phyloP scores from a whole-genome alignment of 37 sponge, comb jelly and placozoan species.

The Theonella swinhoei region DNA sequence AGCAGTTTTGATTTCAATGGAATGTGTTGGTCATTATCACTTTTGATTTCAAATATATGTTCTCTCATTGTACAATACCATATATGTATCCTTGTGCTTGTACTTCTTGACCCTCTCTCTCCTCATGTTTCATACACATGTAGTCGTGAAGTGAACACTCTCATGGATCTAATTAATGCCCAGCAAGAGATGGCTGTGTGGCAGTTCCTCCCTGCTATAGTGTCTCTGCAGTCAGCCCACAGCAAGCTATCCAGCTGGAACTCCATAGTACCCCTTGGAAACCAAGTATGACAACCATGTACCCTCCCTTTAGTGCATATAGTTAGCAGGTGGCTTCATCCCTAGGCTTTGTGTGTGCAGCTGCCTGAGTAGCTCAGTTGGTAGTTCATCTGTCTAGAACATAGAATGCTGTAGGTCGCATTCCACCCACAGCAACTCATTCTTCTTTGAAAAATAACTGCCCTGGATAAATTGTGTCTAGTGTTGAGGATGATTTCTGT shows the following conservation, averaged over 20 bases:
- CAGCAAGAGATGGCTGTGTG: conserved; percentile 57
- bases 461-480: too few species aligned
- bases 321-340: too few species aligned
- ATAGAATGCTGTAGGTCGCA: not conserved
- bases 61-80: not conserved
- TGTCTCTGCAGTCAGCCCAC: conserved; percentile 50
- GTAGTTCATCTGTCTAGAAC: not conserved
- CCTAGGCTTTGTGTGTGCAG: not conserved
- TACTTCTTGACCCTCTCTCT: not conserved
- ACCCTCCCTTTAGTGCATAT: too few species aligned
- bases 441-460: not conserved
- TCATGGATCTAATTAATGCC: conserved; percentile 38
- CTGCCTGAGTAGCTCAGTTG: not conserved
- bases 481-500: too few species aligned
- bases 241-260: conserved; percentile 37
- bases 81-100: not conserved
- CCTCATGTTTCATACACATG: not conserved
- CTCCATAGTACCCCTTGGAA: conserved; percentile 18
- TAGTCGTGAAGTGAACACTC: conserved; percentile 44
- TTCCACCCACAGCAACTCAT: not conserved
- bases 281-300: conserved; percentile 27
- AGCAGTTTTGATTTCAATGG: too few species aligned
- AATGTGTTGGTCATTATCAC: too few species aligned
- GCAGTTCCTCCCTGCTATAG: conserved; percentile 57
- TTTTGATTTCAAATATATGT: too few species aligned